phyloP scores from a whole-genome alignment of 2,888 invertebrate genomes.

The Meiosimyza platycephala region DNA sequence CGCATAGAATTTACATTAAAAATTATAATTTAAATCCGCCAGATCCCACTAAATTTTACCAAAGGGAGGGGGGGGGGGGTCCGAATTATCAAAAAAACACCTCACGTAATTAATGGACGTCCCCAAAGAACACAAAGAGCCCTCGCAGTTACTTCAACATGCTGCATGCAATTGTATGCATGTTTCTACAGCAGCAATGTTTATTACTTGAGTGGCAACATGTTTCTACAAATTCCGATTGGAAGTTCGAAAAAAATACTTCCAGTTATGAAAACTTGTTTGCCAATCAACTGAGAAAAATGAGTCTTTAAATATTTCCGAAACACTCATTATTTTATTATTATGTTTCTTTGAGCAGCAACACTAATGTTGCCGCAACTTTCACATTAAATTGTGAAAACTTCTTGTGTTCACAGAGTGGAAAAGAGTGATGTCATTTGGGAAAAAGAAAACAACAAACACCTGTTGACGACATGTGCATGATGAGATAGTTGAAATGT shows the following conservation, averaged over 20 bases:
- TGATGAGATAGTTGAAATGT: background rate
- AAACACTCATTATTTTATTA: background rate
- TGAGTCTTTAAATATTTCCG: no score
- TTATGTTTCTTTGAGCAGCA: background rate
- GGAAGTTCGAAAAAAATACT: slow-evolving; percentile 4
- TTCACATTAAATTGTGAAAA: background rate
- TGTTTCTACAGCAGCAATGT: background rate
- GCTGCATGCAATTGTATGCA: background rate
- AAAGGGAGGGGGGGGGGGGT: no score
- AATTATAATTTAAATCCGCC: no score
- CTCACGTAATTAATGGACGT: no score
- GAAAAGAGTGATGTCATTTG: background rate
- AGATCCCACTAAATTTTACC: no score
- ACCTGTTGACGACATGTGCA: background rate
- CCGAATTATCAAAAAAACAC: no score
- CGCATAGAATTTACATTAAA: no score
- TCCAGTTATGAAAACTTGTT: background rate
- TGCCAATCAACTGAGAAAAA: no score
- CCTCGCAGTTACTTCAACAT: no score
- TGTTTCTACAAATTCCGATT: background rate
- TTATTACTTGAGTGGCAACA: background rate
- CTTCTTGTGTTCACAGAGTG: background rate
- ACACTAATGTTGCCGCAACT: slow-evolving; percentile 1
- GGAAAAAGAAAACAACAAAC: slow-evolving; percentile 6
- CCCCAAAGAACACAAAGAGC: no score